Conservation (phyloP, 2,113 vertebrate genomes). For the Rhineura floridana region DNA sequence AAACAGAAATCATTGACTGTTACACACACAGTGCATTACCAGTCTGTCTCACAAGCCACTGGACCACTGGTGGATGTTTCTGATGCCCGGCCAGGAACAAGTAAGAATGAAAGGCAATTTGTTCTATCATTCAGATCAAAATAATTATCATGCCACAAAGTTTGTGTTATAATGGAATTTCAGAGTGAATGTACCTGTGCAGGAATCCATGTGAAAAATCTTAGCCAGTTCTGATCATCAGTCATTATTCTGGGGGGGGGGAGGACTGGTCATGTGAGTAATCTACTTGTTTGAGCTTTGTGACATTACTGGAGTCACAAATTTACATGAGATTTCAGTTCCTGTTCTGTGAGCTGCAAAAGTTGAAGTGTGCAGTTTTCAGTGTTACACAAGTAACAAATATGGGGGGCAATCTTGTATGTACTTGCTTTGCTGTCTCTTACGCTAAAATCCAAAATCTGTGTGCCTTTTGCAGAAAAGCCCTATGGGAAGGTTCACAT, state of each 20-base stretch:
- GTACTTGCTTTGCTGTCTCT: not conserved
- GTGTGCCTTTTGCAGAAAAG: not conserved
- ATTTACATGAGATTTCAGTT: not conserved
- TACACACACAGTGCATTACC: slow-evolving; percentile 98
- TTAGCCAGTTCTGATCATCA: not conserved
- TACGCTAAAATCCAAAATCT: not conserved
- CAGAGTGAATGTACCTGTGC: not conserved
- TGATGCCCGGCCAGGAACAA: slow-evolving; percentile 96
- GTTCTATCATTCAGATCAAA: not conserved
- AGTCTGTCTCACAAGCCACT: slow-evolving; percentile 96
- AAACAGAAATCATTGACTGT: slow-evolving; percentile 98
- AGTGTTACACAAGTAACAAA: not conserved
- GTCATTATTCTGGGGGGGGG: not conserved
- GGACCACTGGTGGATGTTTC: slow-evolving; percentile 97
- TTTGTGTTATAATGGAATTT: not conserved
- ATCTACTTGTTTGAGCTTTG: not conserved
- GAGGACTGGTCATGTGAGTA: not conserved
- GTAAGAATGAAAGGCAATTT: slow-evolving; percentile 78
- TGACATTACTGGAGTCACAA: not conserved
- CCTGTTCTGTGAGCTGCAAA: too few species aligned
- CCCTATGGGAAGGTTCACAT: not conserved
- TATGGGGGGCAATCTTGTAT: too few species aligned
- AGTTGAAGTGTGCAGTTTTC: not conserved
- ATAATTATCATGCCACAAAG: not conserved
- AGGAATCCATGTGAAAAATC: not conserved